Conservation (phyloP, 2,888 invertebrate genomes). For the Meloe dianella region DNA sequence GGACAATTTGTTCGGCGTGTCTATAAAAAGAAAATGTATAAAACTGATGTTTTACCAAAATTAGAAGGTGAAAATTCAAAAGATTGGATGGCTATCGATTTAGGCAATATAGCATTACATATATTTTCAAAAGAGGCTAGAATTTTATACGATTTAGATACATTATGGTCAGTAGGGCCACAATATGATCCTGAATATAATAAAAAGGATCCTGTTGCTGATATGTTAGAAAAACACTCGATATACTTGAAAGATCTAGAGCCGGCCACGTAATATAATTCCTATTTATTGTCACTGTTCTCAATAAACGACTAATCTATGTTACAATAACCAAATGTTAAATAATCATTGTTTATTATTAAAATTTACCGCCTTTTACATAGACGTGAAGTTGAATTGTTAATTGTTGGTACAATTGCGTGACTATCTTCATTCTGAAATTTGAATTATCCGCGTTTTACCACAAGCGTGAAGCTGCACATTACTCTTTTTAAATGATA, state of each 20-base stretch:
- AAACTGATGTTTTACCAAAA: conserved; percentile 71
- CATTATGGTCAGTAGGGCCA: conserved; percentile 86
- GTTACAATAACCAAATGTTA: background rate
- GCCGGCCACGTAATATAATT: conserved; percentile 59
- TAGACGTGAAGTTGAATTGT: background rate
- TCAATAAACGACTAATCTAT: conserved; percentile 18
- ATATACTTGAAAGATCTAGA: conserved; percentile 68
- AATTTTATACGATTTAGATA: conserved; percentile 83
- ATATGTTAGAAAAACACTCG: conserved; percentile 73
- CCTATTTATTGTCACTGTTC: too few species aligned
- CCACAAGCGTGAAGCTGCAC: too few species aligned
- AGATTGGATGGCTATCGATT: conserved; percentile 90
- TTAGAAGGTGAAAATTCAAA: conserved; percentile 78
- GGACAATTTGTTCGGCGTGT: conserved; percentile 77
- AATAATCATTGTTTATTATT: background rate
- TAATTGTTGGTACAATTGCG: too few species aligned
- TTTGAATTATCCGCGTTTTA: too few species aligned
- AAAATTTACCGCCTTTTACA: background rate
- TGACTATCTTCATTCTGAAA: too few species aligned
- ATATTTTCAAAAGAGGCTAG: conserved; percentile 78
- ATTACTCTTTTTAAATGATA: too few species aligned
- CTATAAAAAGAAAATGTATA: conserved; percentile 73
- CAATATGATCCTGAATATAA: conserved; percentile 77
- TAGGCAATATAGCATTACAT: conserved; percentile 94
- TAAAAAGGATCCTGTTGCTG: conserved; percentile 66